Percentiles rank a stretch among this genome's conserved stretches.
Conservation (phyloP, 53 echinoderm and acorn worm species). For the Patiria pectinifera region DNA sequence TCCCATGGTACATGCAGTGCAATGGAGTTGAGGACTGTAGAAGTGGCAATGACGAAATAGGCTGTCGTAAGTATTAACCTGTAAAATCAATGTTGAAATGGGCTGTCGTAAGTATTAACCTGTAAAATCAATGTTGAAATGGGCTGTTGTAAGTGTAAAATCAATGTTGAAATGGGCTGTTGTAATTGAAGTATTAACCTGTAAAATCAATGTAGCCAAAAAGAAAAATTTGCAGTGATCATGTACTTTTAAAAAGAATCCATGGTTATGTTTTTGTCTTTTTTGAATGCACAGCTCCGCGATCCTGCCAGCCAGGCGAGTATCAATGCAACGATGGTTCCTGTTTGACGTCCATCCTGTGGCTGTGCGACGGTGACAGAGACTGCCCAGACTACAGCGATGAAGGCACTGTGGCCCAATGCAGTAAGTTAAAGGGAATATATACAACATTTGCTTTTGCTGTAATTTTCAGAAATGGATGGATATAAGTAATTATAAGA, state of each 20-base stretch:
- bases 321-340: slow-evolving; percentile 54
- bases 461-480: too few relatives aligned
- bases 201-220: too few relatives aligned
- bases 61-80: slow-evolving; percentile 69
- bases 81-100: too few relatives aligned
- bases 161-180: neutral
- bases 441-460: too few relatives aligned
- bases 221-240: too few relatives aligned
- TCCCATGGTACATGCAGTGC: slow-evolving; percentile 72
- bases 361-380: slow-evolving; percentile 84
- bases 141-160: neutral
- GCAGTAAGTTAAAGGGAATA: slow-evolving; percentile 64
- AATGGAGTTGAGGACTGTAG: slow-evolving; percentile 74
- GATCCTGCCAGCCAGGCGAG: slow-evolving; percentile 60
- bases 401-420: slow-evolving; percentile 51
- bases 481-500: too few relatives aligned
- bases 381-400: slow-evolving; percentile 78
- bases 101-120: slow-evolving; percentile 42
- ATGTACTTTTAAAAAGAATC: too few relatives aligned
- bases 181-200: too few relatives aligned
- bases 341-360: slow-evolving; percentile 66
- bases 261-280: neutral
- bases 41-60: slow-evolving; percentile 70
- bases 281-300: slow-evolving; percentile 24
- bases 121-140: too few relatives aligned